Evolutionary conservation across 2,888 invertebrate species (phyloP).

Genomic region (Eretmocerus hayati): DNA sequence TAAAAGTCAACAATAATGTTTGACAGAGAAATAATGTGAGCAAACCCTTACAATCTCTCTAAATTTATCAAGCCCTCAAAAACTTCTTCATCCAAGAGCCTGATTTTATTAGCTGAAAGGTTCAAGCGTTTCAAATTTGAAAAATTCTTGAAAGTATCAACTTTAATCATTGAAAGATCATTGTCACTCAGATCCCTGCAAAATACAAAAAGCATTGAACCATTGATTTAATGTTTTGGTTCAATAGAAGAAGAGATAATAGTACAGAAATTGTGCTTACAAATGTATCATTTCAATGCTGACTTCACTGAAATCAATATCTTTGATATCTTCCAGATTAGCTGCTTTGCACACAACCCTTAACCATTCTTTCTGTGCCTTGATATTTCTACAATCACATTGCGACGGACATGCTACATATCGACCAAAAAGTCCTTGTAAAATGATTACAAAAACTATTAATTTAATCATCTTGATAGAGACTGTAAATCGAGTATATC

Average conservation of each 20-base stretch:
- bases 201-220: constrained; percentile 21
- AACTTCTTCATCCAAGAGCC: constrained; percentile 59
- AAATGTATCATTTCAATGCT: constrained; percentile 58
- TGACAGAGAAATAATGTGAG: neutral
- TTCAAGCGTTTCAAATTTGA: constrained; percentile 53
- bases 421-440: constrained; percentile 29
- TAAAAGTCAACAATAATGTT: neutral
- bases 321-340: constrained; percentile 53
- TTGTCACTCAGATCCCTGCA: constrained; percentile 61
- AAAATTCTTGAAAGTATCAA: constrained; percentile 37
- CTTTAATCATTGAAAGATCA: constrained; percentile 51
- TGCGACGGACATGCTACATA: constrained; percentile 49
- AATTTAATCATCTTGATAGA: constrained; percentile 28
- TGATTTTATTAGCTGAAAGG: constrained; percentile 63
- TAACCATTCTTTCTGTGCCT: constrained; percentile 53
- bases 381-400: constrained; percentile 53
- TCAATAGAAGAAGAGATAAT: too few species aligned
- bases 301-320: constrained; percentile 57
- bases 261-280: constrained; percentile 51
- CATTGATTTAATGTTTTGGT: constrained; percentile 53
- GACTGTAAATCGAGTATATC: neutral
- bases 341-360: constrained; percentile 58
- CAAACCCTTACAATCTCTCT: constrained; percentile 62
- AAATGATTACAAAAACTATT: constrained; percentile 29
- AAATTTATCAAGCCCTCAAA: constrained; percentile 63